Base-by-base conservation (phyloP, 2,888 invertebrate species). In the Hypena proboscidalis region DNA sequence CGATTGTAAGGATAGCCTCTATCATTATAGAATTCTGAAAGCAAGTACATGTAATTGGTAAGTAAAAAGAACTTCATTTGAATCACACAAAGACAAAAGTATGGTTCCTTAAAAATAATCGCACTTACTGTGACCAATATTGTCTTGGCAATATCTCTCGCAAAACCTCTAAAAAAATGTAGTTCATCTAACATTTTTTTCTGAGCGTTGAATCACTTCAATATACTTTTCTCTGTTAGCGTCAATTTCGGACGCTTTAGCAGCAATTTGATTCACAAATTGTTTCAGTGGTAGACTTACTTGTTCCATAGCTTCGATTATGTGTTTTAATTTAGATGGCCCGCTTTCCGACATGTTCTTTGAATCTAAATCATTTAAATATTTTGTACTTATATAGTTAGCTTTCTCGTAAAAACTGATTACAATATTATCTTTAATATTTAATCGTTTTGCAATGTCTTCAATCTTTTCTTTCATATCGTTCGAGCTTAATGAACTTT, bases 241-340 rank as follows among this genome's bases (percentile, higher is more conserved):
- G 3, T 57, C 22, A 17, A 63, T 52, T 22, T 66, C 38, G 6
- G 61, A 30, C 5, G 77, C 30, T 13, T 49, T 23, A 1, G 8
- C 5, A 2, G 25, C 44, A 13, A 65, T 35, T 15, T 47, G 37
- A n/a, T 51, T 26, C 1, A 72, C 50, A 1, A 36, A 10, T 4
- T 66, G 67, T 29, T 66, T 56, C 23, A 79, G 47, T 9, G 35
- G 22, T 2, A 46, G 21, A 3, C 66, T 64, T 0, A 39, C 41
- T 3, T 19, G n/a, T 2, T 34, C 39, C n/a, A 80, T 49, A 23
- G 68, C 62, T n/a, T 69, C 33, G 11, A 83, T 22, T 13, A 77
- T 55, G 37, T 82, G 64, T 36, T 61, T 55, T n/a, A 83, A n/a
- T 56, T 62, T 80, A 77, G 15, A 47, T 23, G 1, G 80, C 75